phyloP scores from a whole-genome alignment of 92 coral and sea anemone species.

The Zoanthus solanderi region DNA sequence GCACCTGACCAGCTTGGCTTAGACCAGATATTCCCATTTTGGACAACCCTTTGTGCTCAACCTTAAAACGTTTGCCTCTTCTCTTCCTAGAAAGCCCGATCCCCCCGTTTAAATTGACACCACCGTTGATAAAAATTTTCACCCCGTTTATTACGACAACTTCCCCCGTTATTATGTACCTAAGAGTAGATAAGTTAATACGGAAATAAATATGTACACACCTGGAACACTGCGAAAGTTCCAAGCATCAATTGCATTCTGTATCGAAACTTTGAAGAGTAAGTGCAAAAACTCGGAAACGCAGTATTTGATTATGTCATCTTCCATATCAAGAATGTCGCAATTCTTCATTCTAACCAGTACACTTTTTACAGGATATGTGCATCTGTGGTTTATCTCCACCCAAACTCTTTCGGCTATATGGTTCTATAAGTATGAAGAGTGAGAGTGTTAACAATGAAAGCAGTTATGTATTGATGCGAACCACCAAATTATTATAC shows the following conservation, averaged over 20 bases:
- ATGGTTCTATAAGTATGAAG: constrained; percentile 34
- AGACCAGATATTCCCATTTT: too few relatives aligned
- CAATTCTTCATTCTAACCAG: constrained; percentile 34
- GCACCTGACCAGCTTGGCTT: too few relatives aligned
- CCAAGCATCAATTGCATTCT: constrained; percentile 52
- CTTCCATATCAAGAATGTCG: constrained; percentile 50
- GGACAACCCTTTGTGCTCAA: too few relatives aligned
- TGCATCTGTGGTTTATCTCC: constrained; percentile 60
- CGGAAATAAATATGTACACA: background rate
- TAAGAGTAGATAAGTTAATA: too few relatives aligned
- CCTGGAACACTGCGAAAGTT: constrained; percentile 44
- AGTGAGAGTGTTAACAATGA: background rate
- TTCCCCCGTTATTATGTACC: too few relatives aligned
- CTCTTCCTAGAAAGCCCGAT: too few relatives aligned
- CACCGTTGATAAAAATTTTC: too few relatives aligned
- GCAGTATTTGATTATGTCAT: constrained; percentile 17
- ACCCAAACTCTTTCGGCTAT: constrained; percentile 53
- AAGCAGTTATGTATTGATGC: background rate
- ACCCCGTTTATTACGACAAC: too few relatives aligned
- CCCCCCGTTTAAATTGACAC: too few relatives aligned
- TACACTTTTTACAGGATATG: constrained; percentile 48
- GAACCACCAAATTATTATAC: background rate
- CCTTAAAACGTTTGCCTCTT: too few relatives aligned
- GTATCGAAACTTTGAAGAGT: constrained; percentile 24
- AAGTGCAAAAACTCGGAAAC: constrained; percentile 33